phyloP scores from a whole-genome alignment of 2,888 invertebrate genomes.

The Esperia sulphurella region DNA sequence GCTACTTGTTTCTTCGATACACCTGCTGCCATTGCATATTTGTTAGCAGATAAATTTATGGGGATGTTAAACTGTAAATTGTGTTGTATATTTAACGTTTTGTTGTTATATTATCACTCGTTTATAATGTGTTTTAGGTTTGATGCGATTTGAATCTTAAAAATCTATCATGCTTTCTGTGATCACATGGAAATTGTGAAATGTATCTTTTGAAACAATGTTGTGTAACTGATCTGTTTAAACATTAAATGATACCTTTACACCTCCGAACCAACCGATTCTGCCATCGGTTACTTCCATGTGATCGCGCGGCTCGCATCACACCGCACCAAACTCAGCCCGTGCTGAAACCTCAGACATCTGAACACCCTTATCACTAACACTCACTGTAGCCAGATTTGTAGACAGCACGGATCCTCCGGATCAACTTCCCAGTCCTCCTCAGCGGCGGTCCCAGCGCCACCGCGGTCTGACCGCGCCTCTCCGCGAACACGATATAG shows the following conservation, averaged over 20 bases:
- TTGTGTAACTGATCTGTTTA: neutral
- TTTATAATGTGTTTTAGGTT: neutral
- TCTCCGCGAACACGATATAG: conserved; percentile 74
- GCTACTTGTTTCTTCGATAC: conserved; percentile 70
- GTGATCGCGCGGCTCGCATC: conserved; percentile 26
- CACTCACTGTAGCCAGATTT: conserved; percentile 75
- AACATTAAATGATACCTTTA: conserved; percentile 5
- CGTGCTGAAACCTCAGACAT: conserved; percentile 8
- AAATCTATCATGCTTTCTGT: neutral
- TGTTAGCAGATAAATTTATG: conserved; percentile 57
- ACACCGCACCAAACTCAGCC: conserved; percentile 1
- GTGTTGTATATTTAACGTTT: neutral
- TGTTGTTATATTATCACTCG: conserved; percentile 1
- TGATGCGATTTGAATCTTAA: neutral
- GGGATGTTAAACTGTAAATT: conserved; percentile 35
- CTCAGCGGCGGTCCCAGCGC: conserved; percentile 70
- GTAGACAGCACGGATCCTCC: conserved; percentile 73
- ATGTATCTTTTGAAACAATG: neutral
- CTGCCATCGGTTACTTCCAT: conserved; percentile 33
- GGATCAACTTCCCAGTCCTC: conserved; percentile 60
- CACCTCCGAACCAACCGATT: conserved; percentile 7
- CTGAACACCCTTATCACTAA: conserved; percentile 31
- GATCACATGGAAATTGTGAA: conserved; percentile 11
- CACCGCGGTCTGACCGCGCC: conserved; percentile 65
- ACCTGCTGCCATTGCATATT: conserved; percentile 59